A percentile compares a stretch with the other conserved stretches of the same genome.
These are phyloP conservation scores for Pristionchus pacificus DNA, from an alignment of 1,140 invertebrate genomes.

Conservation along the genomic window DNA sequence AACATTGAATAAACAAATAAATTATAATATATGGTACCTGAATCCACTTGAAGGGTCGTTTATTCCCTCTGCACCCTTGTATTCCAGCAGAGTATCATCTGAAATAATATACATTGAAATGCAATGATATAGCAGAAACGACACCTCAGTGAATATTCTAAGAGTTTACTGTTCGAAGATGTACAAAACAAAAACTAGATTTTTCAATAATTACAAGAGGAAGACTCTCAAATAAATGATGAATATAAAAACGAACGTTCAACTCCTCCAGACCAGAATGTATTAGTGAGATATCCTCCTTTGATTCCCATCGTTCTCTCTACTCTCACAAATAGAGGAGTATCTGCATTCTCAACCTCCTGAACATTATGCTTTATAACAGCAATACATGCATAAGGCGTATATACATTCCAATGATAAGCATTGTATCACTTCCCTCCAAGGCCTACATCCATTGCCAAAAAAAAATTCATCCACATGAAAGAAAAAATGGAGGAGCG, in stretches of 20 bases:
- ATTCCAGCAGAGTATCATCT: not conserved
- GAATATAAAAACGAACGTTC: slow-evolving; percentile 3
- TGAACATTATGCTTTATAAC: not conserved
- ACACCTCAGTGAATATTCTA: too few relatives aligned
- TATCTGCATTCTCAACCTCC: not conserved
- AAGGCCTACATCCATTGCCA: too few relatives aligned
- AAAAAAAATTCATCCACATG: too few relatives aligned
- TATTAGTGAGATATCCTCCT: slow-evolving; percentile 16
- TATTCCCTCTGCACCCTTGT: not conserved
- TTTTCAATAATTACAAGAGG: too few relatives aligned
- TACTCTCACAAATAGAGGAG: not conserved
- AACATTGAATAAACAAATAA: not conserved
- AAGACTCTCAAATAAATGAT: not conserved
- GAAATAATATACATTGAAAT: too few relatives aligned
- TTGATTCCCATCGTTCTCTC: slow-evolving; percentile 14
- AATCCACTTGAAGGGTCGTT: not conserved
- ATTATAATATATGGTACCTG: not conserved
- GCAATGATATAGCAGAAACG: too few relatives aligned
- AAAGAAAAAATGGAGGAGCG: too few relatives aligned
- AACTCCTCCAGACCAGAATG: slow-evolving; percentile 18
- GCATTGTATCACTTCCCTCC: too few relatives aligned
- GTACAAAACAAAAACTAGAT: too few relatives aligned
- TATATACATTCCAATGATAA: too few relatives aligned
- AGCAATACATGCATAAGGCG: too few relatives aligned
- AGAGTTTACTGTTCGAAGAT: too few relatives aligned